Percentiles rank a stretch among this genome's conserved stretches.
phyloP scores from a whole-genome alignment of 1,140 invertebrate genomes.

The Drosophila ogumai region DNA sequence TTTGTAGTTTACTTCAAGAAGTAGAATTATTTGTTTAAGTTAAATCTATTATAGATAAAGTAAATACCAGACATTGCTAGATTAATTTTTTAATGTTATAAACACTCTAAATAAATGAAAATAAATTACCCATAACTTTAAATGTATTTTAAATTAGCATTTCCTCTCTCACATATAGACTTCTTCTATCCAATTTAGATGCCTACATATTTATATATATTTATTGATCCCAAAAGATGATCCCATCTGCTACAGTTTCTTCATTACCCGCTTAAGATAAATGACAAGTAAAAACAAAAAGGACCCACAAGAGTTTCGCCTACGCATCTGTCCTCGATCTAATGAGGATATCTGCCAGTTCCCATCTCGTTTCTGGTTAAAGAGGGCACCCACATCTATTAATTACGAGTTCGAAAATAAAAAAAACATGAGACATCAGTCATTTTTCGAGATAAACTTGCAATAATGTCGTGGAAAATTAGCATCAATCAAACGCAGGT shows the following conservation, averaged over 20 bases:
- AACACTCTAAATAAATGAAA: neutral
- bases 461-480: constrained; percentile 76
- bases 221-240: neutral
- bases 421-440: constrained; percentile 46
- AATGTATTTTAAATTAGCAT: neutral
- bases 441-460: constrained; percentile 63
- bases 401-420: constrained; percentile 21
- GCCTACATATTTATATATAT: constrained; percentile 4
- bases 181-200: neutral
- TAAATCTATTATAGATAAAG: too few species aligned
- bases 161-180: neutral
- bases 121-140: too few species aligned
- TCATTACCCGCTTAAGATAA: constrained; percentile 20
- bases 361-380: constrained; percentile 40
- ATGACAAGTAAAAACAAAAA: constrained; percentile 11
- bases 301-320: constrained; percentile 24
- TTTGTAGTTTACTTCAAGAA: too few species aligned
- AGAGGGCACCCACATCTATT: constrained; percentile 70
- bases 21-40: too few species aligned
- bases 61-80: too few species aligned
- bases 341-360: constrained; percentile 26
- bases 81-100: neutral
- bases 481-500: constrained; percentile 80
- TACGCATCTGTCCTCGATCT: constrained; percentile 45
- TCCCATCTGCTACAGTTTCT: constrained; percentile 1